Evolutionary conservation across 2,888 invertebrate genomes (phyloP), one percentile per base, ranked within the genome.

Genomic region (Drosophila histrio): DNA sequence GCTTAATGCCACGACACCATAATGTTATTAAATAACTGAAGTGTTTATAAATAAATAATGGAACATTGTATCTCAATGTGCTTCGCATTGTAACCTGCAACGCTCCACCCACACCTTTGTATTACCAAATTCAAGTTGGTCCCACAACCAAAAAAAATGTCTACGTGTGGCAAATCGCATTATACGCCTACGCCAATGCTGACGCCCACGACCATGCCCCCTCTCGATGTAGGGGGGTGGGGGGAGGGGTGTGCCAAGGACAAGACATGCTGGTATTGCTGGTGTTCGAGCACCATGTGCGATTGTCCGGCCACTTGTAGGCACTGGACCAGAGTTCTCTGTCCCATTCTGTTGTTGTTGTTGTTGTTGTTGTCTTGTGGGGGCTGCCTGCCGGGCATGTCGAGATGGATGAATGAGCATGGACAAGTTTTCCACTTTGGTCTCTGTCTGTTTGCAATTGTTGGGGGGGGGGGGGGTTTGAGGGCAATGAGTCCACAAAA

Each of bases 361-460:
- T 17, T 43, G 38, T 32, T 60, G 7, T 43, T 56, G 36, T 21
- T 58, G 54, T 56, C 24, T 26, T 44, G 34, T 5, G 15, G 8
- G 28, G 22, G 32, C 59, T 43, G 56, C 44, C 53, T 43, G 49
- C 34, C 58, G 61, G 62, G 61, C 82, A 76, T 75, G 72, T 72
- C 76, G 65, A 75, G 73, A 65, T 85, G 88, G 73, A 76, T 82
- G 79, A 87, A 79, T 79, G 76, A 76, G 65, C 85, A 85, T 82
- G 85, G 59, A 81, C 76, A 87, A 82, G 76, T 84, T 82, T 68
- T 79, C 65, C 71, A 68, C 57, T 72, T 58, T 53, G 46, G n/a
- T n/a, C 50, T 43, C 50, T 36, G 36, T 50, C 43, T 62, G 50
- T 52, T 13, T 19, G 30, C 17, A n/a, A n/a, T n/a, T n/a, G n/a